Percentiles rank a stretch among this genome's conserved stretches.
These are phyloP conservation scores for Drosophila nr. fundita DNA, from an alignment of 2,888 invertebrate species.

Conservation along the genomic window DNA sequence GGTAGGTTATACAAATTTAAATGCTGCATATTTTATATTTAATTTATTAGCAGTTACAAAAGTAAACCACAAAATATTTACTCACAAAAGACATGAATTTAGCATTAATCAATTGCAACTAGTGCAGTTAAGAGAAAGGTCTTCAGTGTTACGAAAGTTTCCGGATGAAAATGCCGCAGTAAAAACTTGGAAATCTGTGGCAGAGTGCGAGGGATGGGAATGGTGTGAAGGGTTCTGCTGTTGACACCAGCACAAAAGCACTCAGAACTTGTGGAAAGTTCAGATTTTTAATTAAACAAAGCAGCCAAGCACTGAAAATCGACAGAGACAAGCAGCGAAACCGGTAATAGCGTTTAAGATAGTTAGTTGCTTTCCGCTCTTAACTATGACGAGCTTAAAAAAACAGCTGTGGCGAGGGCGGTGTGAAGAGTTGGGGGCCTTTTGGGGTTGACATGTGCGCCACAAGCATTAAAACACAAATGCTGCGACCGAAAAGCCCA, in stretches of 20 bases:
- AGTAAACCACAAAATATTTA: background rate
- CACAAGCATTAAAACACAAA: slow-evolving; percentile 16
- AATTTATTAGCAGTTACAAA: background rate
- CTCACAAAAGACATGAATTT: slow-evolving; percentile 28
- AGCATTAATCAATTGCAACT: slow-evolving; percentile 61
- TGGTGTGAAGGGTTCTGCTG: slow-evolving; percentile 26
- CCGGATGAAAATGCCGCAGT: slow-evolving; percentile 11
- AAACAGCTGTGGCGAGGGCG: slow-evolving; percentile 39
- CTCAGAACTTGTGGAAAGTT: slow-evolving; percentile 44
- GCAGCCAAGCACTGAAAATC: slow-evolving; percentile 51
- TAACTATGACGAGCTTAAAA: slow-evolving; percentile 54
- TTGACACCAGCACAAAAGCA: slow-evolving; percentile 45
- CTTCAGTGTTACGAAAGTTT: slow-evolving; percentile 38
- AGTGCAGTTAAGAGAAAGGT: slow-evolving; percentile 41
- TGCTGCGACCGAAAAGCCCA: slow-evolving; percentile 35
- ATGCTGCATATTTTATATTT: background rate
- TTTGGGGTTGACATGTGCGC: slow-evolving; percentile 53
- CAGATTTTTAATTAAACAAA: slow-evolving; percentile 67
- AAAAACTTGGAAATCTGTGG: slow-evolving; percentile 14
- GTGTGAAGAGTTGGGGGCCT: background rate
- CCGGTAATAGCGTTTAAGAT: slow-evolving; percentile 25
- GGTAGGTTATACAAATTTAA: background rate
- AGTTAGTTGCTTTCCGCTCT: slow-evolving; percentile 32
- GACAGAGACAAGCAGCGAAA: slow-evolving; percentile 11
- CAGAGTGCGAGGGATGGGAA: background rate